Evolutionary conservation across 2,888 invertebrate genomes (phyloP).

Genomic region (Pristionchus japonicus): DNA sequence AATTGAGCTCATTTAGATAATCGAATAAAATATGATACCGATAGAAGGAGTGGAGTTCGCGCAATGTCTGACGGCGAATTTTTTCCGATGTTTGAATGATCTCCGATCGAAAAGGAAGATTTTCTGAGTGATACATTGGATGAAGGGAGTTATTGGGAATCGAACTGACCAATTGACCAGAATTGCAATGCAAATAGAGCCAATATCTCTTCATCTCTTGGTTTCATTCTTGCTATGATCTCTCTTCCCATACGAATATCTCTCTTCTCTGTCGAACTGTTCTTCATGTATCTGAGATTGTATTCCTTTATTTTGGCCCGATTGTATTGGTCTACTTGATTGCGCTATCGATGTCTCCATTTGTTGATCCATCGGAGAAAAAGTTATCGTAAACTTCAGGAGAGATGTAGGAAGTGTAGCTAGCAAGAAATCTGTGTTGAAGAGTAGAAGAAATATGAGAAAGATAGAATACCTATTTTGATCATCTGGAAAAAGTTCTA

Average conservation of each 20-base stretch:
- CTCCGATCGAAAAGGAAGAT: background rate
- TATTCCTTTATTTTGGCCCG: too few relatives aligned
- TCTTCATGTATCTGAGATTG: background rate
- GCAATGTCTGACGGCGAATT: background rate
- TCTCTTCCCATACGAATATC: background rate
- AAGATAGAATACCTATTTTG: background rate
- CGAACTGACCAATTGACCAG: background rate
- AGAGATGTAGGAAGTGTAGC: background rate
- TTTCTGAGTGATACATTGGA: background rate
- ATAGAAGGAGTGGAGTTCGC: background rate
- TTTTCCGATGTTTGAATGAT: background rate
- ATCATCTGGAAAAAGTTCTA: background rate
- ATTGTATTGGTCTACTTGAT: too few relatives aligned
- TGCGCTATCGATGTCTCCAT: background rate
- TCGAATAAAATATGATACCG: background rate
- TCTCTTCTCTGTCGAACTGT: background rate
- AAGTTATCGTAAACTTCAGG: background rate
- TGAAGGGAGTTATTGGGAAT: background rate
- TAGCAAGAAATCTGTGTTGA: background rate
- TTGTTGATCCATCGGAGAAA: background rate
- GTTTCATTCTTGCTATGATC: background rate
- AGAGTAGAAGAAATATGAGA: background rate
- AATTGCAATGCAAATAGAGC: background rate
- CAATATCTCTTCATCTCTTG: background rate
- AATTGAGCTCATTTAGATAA: background rate